Evolutionary conservation across 2,888 invertebrate species (phyloP), one percentile per base, ranked within the genome.

Genomic region (Megastigmus dorsalis): DNA sequence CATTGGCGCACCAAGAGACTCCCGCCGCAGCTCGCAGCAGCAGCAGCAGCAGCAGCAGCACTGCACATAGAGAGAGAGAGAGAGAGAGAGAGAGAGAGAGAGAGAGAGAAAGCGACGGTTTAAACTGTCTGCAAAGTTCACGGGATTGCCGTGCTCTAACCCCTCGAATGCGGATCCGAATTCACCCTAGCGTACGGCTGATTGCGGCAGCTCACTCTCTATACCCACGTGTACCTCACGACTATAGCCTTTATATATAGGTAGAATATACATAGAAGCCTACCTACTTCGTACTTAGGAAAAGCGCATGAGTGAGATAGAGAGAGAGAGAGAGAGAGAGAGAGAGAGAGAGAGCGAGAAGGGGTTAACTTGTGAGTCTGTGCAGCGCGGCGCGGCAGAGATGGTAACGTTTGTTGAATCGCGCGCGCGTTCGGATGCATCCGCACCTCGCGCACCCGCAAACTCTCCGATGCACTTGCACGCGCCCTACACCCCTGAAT

Each of bases 51-150:
- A n/a, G n/a, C n/a, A n/a, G n/a, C n/a, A n/a, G n/a, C n/a, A n/a
- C n/a, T 13, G 23, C 23, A 23, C 23, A 23, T 7, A 26, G 9
- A 23, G 5, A 26, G 3, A 1, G n/a, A 13, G 13, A 36, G 20
- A 50, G n/a, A 13, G 15, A 0, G 15, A 50, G n/a, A 13, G 15
- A 0, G 15, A 26, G 9, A 23, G 5, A 26, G 3, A 1, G n/a
- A 13, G 13, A 36, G 20, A 50, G n/a, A 13, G 15, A 0, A 15
- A 50, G 38, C 36, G 20, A 20, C 33, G 41, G 26, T 50, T 43
- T 65, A 72, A 72, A 72, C 54, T 66, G 50, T 66, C 72, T 72
- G 38, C 67, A 45, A 73, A 73, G 67, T 73, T 74, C 48, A 52
- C 43, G 33, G 62, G 33, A 48, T 62, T 62, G 62, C 48, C 33